Evolutionary conservation across 1,140 invertebrate species (phyloP), one percentile per base, ranked within the genome.

Genomic region (Tetragonula clypearis): DNA sequence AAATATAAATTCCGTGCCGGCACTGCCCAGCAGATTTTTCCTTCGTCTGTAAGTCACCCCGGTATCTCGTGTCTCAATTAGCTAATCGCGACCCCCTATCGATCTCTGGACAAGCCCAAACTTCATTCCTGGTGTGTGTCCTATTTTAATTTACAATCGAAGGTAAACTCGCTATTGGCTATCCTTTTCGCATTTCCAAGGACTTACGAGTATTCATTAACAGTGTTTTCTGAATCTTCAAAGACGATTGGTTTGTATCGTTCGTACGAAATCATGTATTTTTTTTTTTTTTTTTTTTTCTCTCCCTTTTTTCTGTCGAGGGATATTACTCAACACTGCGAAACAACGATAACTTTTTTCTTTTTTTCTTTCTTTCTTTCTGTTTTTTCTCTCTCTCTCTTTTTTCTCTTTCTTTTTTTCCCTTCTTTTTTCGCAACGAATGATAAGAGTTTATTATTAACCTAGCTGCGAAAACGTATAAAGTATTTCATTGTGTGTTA

Each of bases 1-100:
- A 94, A 93, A 94, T 93, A 94, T 92, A 90, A 92, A 92, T 93
- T 92, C 89, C 90, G 87, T 89, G 88, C 90, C 91, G 88, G 89
- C 87, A 91, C 90, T 90, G 90, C 78, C 82, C 72, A 87, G 88
- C 87, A 79, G 77, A 88, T 86, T 89, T 85, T 75, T 83, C 75
- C 88, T 72, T 86, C 86, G 75, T 84, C 79, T 79, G 88, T 90
- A 90, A 90, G 88, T 90, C 75, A 86, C 82, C 72, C 85, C 62
- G 84, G 75, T 90, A 84, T 81, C 84, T 87, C 81, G 79, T 87
- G 74, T 88, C 78, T 86, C 80, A 76, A 87, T 87, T 81, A 79
- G 86, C 82, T 82, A 87, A 89, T 87, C 83, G 82, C 69, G 82
- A 87, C 72, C 81, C 74, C 74, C 81, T 78, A 86, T 86, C 75